Percentiles rank a stretch among this genome's conserved stretches.
phyloP scores from a whole-genome alignment of 2,797 vertebrate genomes.

The Phylloscopus collybita region DNA sequence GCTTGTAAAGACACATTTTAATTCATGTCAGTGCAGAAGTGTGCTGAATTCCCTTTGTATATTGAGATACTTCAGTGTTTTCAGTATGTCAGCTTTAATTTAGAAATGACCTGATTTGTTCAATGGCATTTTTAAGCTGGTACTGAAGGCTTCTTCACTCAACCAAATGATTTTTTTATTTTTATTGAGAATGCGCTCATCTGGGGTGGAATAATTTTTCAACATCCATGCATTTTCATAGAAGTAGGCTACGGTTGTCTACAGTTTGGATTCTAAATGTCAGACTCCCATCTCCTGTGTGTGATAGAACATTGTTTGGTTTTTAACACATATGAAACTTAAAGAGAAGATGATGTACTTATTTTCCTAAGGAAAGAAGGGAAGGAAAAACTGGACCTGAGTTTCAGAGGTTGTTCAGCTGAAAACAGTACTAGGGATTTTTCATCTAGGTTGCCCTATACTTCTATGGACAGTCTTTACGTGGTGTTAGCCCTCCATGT shows the following conservation, averaged over 20 bases:
- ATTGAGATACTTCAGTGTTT: background rate
- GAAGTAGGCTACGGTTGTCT: background rate
- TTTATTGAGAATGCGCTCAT: background rate
- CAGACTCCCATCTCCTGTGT: background rate
- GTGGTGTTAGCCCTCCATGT: background rate
- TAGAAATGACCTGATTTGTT: background rate
- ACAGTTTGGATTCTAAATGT: background rate
- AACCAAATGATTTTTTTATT: background rate
- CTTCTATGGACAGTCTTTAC: background rate
- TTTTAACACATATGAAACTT: background rate
- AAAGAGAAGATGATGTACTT: background rate
- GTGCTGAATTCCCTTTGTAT: background rate
- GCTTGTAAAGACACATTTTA: background rate
- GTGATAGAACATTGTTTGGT: background rate
- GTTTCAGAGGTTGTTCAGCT: background rate
- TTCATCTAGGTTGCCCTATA: background rate
- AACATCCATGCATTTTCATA: accelerated
- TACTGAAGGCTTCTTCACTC: background rate
- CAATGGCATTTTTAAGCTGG: background rate
- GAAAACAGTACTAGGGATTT: background rate
- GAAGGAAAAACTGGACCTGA: background rate
- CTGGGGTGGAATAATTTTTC: background rate
- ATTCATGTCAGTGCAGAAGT: background rate
- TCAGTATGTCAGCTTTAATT: background rate
- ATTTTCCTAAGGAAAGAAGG: background rate